Evolutionary conservation across 2,888 invertebrate genomes (phyloP), one percentile per base, ranked within the genome.

Genomic region (Eristalis arbustorum): DNA sequence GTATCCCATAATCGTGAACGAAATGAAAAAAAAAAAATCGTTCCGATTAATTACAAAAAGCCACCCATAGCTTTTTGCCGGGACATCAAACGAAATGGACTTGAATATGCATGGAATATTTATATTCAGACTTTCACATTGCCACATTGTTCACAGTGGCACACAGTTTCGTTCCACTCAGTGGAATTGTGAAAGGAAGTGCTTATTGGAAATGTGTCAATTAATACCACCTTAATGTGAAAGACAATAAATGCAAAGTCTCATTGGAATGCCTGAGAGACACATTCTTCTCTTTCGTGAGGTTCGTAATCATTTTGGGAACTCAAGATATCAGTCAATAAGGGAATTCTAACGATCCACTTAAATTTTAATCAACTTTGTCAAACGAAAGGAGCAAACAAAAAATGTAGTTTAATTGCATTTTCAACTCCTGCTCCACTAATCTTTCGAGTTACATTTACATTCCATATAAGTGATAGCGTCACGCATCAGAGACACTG

Each of bases 21-120:
- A 74, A 42, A 22, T 8, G n/a, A n/a, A 49, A 42, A n/a, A 18
- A 6, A 59, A 68, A 61, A 61, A 76, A 57, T 14, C 18, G 28
- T 64, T 28, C 37, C 59, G 66, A 68, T 68, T 76, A 68, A 76
- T 76, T 68, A 76, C 31, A 67, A 59, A 57, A 59, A 22, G 4
- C 22, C 28, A 3, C 11, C 59, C 59, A 3, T 6, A 31, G 3
- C 49, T 18, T 49, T 5, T n/a, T 5, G 6, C 49, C 49, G 5
- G 49, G 14, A 14, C 14, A 42, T 4, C 42, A 42, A 42, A 42
- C n/a, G 14, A 18, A 49, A 18, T 18, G 18, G 6, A n/a, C 18
- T 49, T 49, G n/a, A 49, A 49, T 49, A 49, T 49, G 49, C 8
- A 49, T 49, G 18, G 18, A 49, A 49, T 49, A 49, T 49, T 49